A percentile compares a stretch with the other conserved stretches of the same genome.
Conservation (phyloP, 2,888 invertebrate species). For the Chrysolina haemoptera region DNA sequence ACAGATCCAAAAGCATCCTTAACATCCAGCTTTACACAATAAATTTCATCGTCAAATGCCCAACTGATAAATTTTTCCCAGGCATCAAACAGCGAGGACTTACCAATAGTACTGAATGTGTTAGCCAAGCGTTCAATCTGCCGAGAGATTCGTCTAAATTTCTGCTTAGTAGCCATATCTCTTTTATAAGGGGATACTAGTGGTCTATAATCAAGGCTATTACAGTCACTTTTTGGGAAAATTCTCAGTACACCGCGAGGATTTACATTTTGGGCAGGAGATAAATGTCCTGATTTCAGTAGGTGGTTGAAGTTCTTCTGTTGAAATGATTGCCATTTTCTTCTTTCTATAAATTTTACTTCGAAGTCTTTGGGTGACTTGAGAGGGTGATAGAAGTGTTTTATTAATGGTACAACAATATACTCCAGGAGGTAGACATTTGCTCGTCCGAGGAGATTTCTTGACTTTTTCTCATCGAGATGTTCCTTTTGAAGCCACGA, state of each 20-base stretch:
- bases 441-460: slow-evolving; percentile 28
- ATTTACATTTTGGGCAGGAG: neutral
- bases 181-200: slow-evolving; percentile 43
- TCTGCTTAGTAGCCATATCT: slow-evolving; percentile 14
- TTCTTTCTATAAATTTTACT: slow-evolving; percentile 46
- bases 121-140: slow-evolving; percentile 41
- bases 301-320: slow-evolving; percentile 11
- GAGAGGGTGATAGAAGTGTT: slow-evolving; percentile 48
- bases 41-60: slow-evolving; percentile 36
- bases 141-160: slow-evolving; percentile 35
- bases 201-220: slow-evolving; percentile 46
- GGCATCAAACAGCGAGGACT: slow-evolving; percentile 37
- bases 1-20: slow-evolving; percentile 56
- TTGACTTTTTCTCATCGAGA: slow-evolving; percentile 25
- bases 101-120: slow-evolving; percentile 33
- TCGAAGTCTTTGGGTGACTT: slow-evolving; percentile 42
- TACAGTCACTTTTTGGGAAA: slow-evolving; percentile 49
- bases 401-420: slow-evolving; percentile 52
- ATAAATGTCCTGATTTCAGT: slow-evolving; percentile 23
- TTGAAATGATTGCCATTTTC: slow-evolving; percentile 47
- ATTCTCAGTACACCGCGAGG: slow-evolving; percentile 49
- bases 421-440: slow-evolving; percentile 49
- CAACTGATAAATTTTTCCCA: slow-evolving; percentile 47
- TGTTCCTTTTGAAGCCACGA: slow-evolving; percentile 43
- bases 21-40: slow-evolving; percentile 52